Base-by-base conservation (phyloP, 2,113 vertebrate species). In the Podarcis raffonei region DNA sequence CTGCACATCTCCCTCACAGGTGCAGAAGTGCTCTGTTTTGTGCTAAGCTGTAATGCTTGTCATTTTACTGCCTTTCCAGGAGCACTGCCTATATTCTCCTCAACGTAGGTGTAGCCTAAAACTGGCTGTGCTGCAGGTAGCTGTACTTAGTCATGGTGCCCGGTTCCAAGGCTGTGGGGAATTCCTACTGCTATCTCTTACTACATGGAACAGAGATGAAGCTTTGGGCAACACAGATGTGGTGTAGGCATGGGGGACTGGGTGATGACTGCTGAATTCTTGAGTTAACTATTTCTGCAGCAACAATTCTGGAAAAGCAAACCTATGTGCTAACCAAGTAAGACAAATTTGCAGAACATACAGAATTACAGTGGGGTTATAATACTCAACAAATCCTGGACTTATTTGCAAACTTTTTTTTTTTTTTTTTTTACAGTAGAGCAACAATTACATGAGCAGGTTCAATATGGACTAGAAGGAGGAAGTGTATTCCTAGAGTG, bases 381-480 rank as follows among this genome's bases (percentile, higher is more conserved):
- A 74, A 48, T 39, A 62, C 78, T 62, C 48, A 59, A 74, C n/a
- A 25, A 48, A 62, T 23, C 23, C n/a, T 37, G 62, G n/a, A 23
- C 37, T 30, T 84, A 25, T 79, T 48, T 53, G 39, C 48, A 8
- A 18, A 20, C 77, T 32, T 3, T 18, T 7, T 13, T 20, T 37
- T 37, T n/a, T 3, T n/a, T 8, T 48, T 48, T 27, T 27, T 53
- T 84, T 74, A n/a, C 91, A 97, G 97, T 97, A 88, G 97, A 98
- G 92, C 98, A 97, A 91, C 96, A 97, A 30, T 94, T 97, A 42
- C 95, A 94, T 27, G 98, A 98, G 81, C 97, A 96, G 0, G 94
- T 98, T 78, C 98, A 98, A 96, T 98, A 98, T 66, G 97, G 97
- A 5, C 97, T 98, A 82, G 97, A 98, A 93, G 94, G 97, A 95